Conservation (phyloP, 2,888 invertebrate genomes). For the Tuta absoluta region DNA sequence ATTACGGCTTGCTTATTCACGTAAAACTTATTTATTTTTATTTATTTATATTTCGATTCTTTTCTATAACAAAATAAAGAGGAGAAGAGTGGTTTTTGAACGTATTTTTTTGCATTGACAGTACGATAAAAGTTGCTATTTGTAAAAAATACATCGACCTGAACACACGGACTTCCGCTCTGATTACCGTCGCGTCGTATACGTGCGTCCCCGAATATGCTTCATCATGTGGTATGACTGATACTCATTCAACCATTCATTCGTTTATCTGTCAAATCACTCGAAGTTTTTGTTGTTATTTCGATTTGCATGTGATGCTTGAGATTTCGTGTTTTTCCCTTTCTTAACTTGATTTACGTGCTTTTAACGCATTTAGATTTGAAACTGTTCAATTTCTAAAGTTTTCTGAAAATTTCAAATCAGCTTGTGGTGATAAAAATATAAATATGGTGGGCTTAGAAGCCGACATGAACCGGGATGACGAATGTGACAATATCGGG, state of each 20-base stretch:
- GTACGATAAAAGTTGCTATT: not conserved
- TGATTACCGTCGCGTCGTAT: too few relatives aligned
- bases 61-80: too few relatives aligned
- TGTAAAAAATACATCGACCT: not conserved
- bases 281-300: constrained; percentile 7
- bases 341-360: not conserved
- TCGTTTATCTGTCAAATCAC: not conserved
- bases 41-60: too few relatives aligned
- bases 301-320: constrained; percentile 3
- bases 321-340: not conserved
- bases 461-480: constrained; percentile 66
- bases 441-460: constrained; percentile 67
- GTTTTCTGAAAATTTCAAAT: not conserved
- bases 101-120: not conserved
- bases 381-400: not conserved
- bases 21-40: too few relatives aligned
- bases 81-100: not conserved
- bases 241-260: not conserved
- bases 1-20: too few relatives aligned
- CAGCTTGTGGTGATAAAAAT: not conserved
- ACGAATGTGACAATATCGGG: constrained; percentile 75
- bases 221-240: not conserved
- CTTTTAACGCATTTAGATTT: not conserved
- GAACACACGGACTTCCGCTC: too few relatives aligned
- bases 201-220: not conserved